Percentiles rank a stretch among this genome's conserved stretches.
phyloP scores from a whole-genome alignment of 2,888 invertebrate species.

The Patella depressa region DNA sequence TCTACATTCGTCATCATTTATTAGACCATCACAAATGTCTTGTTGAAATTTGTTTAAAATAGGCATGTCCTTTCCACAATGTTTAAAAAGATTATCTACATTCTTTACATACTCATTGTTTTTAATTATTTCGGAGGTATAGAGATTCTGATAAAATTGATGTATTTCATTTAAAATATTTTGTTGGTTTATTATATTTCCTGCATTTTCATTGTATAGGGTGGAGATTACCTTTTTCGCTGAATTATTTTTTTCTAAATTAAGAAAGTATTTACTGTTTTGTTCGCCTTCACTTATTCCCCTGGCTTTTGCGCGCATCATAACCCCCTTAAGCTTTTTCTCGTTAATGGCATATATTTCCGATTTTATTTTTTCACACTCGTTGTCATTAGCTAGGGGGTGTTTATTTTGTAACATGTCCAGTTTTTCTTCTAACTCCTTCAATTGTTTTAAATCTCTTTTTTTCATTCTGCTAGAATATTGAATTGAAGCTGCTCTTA shows the following conservation, averaged over 20 bases:
- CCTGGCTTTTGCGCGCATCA: background rate
- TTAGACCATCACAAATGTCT: too few relatives aligned
- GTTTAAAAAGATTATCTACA: too few relatives aligned
- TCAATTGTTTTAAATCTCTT: background rate
- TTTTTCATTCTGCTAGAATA: slow-evolving; percentile 3
- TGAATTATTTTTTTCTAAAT: too few relatives aligned
- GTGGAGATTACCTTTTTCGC: too few relatives aligned
- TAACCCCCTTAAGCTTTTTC: slow-evolving; percentile 4
- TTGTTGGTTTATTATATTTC: too few relatives aligned
- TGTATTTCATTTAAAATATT: too few relatives aligned
- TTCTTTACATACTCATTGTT: background rate
- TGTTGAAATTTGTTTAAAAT: too few relatives aligned
- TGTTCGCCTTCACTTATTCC: slow-evolving; percentile 5
- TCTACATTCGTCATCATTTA: too few relatives aligned
- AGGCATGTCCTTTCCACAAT: too few relatives aligned
- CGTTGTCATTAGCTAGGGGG: background rate
- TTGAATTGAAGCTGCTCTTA: background rate
- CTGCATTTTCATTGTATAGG: too few relatives aligned
- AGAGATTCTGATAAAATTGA: too few relatives aligned
- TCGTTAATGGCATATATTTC: background rate
- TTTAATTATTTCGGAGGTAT: too few relatives aligned
- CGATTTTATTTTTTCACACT: background rate
- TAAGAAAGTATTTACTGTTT: background rate
- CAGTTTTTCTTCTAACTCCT: background rate
- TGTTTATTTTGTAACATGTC: background rate